Base-by-base conservation (phyloP, 2,888 invertebrate species). In the Lasioglossum figueresi region DNA sequence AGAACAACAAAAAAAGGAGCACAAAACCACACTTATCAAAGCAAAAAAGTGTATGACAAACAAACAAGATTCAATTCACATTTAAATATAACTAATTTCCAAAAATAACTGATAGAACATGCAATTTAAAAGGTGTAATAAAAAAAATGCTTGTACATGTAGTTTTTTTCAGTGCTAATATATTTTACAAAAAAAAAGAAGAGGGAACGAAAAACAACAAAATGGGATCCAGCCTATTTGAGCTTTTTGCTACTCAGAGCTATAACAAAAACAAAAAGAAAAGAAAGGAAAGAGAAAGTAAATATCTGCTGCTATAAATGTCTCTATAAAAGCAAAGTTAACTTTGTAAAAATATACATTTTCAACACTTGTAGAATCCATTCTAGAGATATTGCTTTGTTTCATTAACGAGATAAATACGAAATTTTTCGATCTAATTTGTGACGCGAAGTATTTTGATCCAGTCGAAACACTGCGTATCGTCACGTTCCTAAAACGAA, bases 391-490 rank as follows among this genome's bases (percentile, higher is more conserved):
- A 78, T 78, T 34, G 52, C 52, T 66, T 82, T 78, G 45, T 70
- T 43, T 81, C 40, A 23, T 84, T 79, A 74, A 82, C 85, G 76
- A 75, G 76, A 82, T 80, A 85, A 86, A 84, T 82, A 74, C 88
- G 85, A 83, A 88, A 86, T 83, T 84, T 12, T 34, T 82, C 27
- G 76, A 82, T 79, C 79, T 86, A 88, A 89, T 80, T 83, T 80
- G 76, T 84, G 84, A 88, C 90, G 77, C 91, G 87, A 89, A 88
- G 86, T 82, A 86, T 90, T 91, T 91, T 89, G 84, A 92, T 82
- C 91, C 92, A 91, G 91, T 91, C 91, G 88, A 92, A 92, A 91
- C 88, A 91, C 89, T 88, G 88, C 80, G 77, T 86, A 83, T 83
- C 86, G 63, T 91, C 88, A 88, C 88, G 84, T 81, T 91, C 89